Percentiles rank a stretch among this genome's conserved stretches.
phyloP scores from a whole-genome alignment of 1,140 invertebrate genomes.

The Planococcus citri region DNA sequence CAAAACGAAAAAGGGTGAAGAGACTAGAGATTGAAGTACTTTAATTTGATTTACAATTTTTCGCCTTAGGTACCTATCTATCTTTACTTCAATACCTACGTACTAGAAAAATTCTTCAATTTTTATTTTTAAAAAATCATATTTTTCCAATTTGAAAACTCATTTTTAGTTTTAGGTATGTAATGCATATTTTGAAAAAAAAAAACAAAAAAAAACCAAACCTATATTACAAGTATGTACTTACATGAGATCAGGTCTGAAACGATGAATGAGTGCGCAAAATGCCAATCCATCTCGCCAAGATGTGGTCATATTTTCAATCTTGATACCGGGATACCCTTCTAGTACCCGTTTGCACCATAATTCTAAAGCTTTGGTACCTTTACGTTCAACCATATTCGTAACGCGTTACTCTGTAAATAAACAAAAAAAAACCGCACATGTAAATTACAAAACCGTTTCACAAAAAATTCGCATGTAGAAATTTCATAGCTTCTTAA shows the following conservation, averaged over 20 bases:
- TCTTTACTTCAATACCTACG: no score
- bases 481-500: no score
- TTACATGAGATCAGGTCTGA: slow-evolving; percentile 91
- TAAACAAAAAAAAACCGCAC: not conserved
- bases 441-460: not conserved
- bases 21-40: no score
- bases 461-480: not conserved
- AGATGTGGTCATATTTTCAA: slow-evolving; percentile 84
- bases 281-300: slow-evolving; percentile 90
- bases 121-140: no score
- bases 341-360: slow-evolving; percentile 79
- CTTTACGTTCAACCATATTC: slow-evolving; percentile 62
- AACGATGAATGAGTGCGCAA: slow-evolving; percentile 92
- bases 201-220: no score
- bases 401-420: not conserved
- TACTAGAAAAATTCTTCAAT: no score
- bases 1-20: no score
- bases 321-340: slow-evolving; percentile 74
- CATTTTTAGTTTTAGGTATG: no score
- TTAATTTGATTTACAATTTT: no score
- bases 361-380: slow-evolving; percentile 70
- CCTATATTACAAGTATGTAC: slow-evolving; percentile 35
- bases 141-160: no score
- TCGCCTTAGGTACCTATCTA: no score
- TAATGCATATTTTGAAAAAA: no score